A percentile compares a stretch with the other conserved stretches of the same genome.
These are phyloP conservation scores for Pterophyllum scalare DNA, from an alignment of 2,113 vertebrate species.

Conservation along the genomic window DNA sequence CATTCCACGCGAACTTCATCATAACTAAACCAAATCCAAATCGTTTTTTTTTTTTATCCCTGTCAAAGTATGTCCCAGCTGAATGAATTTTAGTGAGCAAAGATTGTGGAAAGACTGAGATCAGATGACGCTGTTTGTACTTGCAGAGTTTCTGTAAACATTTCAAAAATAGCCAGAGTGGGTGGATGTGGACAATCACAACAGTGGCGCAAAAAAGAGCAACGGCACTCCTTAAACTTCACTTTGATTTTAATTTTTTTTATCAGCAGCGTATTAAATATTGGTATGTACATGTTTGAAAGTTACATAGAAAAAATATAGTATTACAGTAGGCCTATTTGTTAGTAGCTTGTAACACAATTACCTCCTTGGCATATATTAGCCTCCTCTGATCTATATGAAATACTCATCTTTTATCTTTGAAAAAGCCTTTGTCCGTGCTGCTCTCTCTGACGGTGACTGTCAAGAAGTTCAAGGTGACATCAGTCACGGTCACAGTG, in stretches of 20 bases:
- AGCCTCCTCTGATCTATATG: neutral
- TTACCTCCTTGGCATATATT: neutral
- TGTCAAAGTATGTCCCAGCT: neutral
- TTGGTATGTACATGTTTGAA: slow-evolving; percentile 49
- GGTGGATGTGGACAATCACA: neutral
- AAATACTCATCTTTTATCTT: slow-evolving; percentile 87
- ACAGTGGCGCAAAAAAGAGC: neutral
- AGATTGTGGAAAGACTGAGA: neutral
- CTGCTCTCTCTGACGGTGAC: slow-evolving; percentile 97
- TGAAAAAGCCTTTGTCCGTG: slow-evolving; percentile 98
- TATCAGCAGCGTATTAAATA: slow-evolving; percentile 62
- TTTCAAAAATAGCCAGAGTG: neutral
- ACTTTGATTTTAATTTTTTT: slow-evolving; percentile 45
- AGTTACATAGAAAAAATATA: slow-evolving; percentile 72
- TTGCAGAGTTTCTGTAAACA: neutral
- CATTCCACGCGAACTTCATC: neutral
- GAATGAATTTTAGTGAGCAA: neutral
- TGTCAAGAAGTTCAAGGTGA: slow-evolving; percentile 97
- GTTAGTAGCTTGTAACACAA: slow-evolving; percentile 39
- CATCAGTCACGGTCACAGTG: slow-evolving; percentile 94
- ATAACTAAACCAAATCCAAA: neutral
- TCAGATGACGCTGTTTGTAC: neutral
- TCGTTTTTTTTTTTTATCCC: too few species aligned
- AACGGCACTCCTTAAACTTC: neutral
- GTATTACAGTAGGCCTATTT: slow-evolving; percentile 43